Base-by-base conservation (phyloP, 2,113 vertebrate genomes). In the Camelus dromedarius region DNA sequence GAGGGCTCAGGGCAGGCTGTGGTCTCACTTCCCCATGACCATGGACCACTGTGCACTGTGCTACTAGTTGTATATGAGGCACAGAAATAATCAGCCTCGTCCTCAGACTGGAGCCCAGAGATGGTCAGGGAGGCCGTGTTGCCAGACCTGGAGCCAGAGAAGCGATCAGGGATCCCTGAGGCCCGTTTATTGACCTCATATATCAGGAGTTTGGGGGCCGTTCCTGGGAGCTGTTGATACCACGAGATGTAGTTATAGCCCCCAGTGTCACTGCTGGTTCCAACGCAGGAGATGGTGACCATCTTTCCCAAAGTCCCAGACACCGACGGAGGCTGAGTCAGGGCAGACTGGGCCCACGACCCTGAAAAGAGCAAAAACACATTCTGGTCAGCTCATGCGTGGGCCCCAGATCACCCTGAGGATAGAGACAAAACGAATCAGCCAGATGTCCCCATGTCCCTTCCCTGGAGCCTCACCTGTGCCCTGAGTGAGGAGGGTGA, bases 151-250 rank as follows among this genome's bases (percentile, higher is more conserved):
- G 86, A 46, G 50, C 38, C 60, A 69, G 58, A 69, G 91, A 76
- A 92, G 19, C 3, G 35, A 38, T 12, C 64, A 54, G 94, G 30
- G 81, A 97, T 85, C 46, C 5, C 88, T 0, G 69, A 90, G 2
- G 66, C 58, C 60, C 52, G 12, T 0, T 0, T 1, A 0, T 0
- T 8, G 0, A 20, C 38, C 0, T 0, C 0, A 0, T 96, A 96
- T 30, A 96, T 92, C 8, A 98, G 24, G 6, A 73, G 62, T 15
- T 91, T 73, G 11, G 90, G 97, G 67, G 0, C 13, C 26, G 0
- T 52, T 35, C 83, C 90, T 3, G 79, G 26, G 50, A 35, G 83
- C 87, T 97, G 77, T 42, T 97, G 93, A 48, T 1, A 66, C 95
- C 96, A 98, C 1, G 76, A 24, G 18, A 96, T 50, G 48, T 0